phyloP scores from a whole-genome alignment of 2,113 vertebrate species.

The Rhinoderma darwinii region DNA sequence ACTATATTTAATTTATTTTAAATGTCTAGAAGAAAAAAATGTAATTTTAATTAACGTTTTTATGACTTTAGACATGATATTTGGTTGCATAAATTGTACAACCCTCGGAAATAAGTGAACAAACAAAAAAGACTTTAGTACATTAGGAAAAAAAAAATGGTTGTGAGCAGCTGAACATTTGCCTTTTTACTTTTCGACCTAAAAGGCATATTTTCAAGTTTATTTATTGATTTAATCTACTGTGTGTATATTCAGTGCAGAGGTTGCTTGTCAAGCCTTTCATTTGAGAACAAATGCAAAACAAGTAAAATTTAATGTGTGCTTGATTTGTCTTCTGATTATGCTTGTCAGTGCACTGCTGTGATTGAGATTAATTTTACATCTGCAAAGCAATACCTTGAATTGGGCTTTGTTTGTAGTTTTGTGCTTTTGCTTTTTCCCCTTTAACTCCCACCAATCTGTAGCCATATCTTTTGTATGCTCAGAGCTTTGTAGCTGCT shows the following conservation, averaged over 20 bases:
- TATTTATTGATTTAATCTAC: slow-evolving; percentile 60
- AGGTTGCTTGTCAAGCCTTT: slow-evolving; percentile 58
- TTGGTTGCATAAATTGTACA: background rate
- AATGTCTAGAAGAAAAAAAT: background rate
- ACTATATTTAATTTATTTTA: background rate
- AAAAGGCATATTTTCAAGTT: slow-evolving; percentile 57
- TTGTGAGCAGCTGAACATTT: slow-evolving; percentile 35
- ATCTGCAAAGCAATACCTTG: slow-evolving; percentile 60
- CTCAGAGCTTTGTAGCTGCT: background rate
- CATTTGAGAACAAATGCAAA: slow-evolving; percentile 60
- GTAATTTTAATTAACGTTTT: background rate
- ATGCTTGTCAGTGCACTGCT: slow-evolving; percentile 60
- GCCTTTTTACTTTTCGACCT: slow-evolving; percentile 50
- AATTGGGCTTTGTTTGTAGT: slow-evolving; percentile 59
- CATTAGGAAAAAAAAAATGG: slow-evolving; percentile 33
- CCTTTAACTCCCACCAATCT: slow-evolving; percentile 26
- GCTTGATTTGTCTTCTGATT: slow-evolving; percentile 60
- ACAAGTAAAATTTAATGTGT: slow-evolving; percentile 60
- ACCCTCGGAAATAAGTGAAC: slow-evolving; percentile 39
- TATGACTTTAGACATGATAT: background rate
- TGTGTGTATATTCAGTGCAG: slow-evolving; percentile 55
- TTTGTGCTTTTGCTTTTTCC: slow-evolving; percentile 6
- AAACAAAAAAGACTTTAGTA: background rate
- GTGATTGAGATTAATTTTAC: slow-evolving; percentile 61
- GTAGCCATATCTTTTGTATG: background rate